A percentile compares a stretch with the other conserved stretches of the same genome.
phyloP scores from a whole-genome alignment of 2,888 invertebrate species.

The Andrena fulva region DNA sequence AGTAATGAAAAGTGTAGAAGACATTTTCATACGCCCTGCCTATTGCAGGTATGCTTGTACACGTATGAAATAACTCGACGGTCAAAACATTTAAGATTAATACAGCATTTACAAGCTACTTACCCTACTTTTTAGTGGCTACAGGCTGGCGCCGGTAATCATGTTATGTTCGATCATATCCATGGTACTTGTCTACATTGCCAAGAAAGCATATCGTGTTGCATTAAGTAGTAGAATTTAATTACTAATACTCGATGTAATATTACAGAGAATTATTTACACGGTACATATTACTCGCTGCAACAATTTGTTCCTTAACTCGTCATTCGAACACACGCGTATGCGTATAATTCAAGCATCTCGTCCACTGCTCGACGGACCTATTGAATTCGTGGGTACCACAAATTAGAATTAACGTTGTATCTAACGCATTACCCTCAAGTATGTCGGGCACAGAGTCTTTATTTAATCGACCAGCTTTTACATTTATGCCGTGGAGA shows the following conservation, averaged over 20 bases:
- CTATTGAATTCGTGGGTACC: constrained; percentile 78
- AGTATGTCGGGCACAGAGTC: constrained; percentile 53
- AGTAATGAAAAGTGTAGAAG: constrained; percentile 78
- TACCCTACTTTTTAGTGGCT: constrained; percentile 76
- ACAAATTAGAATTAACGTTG: constrained; percentile 80
- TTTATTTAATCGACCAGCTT: constrained; percentile 70
- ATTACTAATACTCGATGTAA: constrained; percentile 1
- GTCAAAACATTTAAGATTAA: neutral
- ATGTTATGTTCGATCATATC: constrained; percentile 77
- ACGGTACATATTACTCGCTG: neutral
- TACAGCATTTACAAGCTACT: constrained; percentile 13
- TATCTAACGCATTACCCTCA: constrained; percentile 59
- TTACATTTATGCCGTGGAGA: constrained; percentile 75
- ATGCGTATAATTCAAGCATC: constrained; percentile 65
- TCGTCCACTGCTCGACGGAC: constrained; percentile 65
- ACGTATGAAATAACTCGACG: constrained; percentile 8
- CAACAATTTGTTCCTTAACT: neutral
- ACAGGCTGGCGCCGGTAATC: constrained; percentile 75
- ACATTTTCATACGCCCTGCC: constrained; percentile 79
- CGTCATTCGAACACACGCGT: constrained; percentile 72
- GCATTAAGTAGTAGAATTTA: constrained; percentile 49
- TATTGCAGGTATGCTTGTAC: constrained; percentile 73
- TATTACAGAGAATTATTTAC: neutral
- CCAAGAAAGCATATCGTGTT: constrained; percentile 77
- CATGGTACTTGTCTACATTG: constrained; percentile 81